phyloP scores from a whole-genome alignment of 2,797 vertebrate species.

The Falco biarmicus region DNA sequence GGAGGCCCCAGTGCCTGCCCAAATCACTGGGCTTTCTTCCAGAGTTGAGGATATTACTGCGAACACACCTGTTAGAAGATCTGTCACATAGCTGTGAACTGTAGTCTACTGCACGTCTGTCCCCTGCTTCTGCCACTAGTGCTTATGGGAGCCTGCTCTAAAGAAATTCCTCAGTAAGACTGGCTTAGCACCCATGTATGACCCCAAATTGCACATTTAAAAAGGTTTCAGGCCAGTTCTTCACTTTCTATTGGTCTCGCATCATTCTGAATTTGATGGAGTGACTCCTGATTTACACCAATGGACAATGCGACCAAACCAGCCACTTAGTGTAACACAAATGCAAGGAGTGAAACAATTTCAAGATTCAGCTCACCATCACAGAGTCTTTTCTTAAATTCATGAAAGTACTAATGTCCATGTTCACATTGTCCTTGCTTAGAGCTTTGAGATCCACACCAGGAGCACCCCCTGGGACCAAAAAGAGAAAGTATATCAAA shows the following conservation, averaged over 20 bases:
- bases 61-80: not conserved
- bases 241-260: not conserved
- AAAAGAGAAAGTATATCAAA: not conserved
- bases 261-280: not conserved
- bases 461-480: conserved; percentile 65
- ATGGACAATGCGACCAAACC: accelerated
- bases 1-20: not conserved
- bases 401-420: conserved; percentile 60
- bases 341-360: accelerated
- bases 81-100: not conserved
- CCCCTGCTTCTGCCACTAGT: not conserved
- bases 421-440: conserved; percentile 16
- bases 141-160: not conserved
- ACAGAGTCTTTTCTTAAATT: conserved; percentile 25
- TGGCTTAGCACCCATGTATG: not conserved
- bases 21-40: not conserved
- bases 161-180: not conserved
- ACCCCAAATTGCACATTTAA: not conserved
- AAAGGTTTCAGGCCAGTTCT: not conserved
- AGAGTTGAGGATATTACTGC: not conserved
- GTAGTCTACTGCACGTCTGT: accelerated
- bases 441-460: conserved; percentile 54
- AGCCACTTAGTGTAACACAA: accelerated
- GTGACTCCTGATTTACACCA: not conserved
- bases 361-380: conserved; percentile 50